Conservation (phyloP, 2,888 invertebrate genomes). For the Teinopalpus imperialis region DNA sequence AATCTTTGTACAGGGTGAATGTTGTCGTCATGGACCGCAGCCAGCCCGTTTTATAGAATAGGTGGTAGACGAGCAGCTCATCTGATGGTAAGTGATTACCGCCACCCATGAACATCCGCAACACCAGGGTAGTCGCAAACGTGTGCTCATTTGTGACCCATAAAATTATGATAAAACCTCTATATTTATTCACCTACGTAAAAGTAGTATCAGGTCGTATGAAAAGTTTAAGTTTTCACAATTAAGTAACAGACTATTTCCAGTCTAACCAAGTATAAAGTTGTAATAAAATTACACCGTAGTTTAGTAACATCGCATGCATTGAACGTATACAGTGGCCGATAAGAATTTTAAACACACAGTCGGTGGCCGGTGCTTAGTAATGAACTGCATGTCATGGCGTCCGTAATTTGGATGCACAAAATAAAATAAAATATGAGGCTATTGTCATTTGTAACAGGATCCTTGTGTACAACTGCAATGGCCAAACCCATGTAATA, state of each 20-base stretch:
- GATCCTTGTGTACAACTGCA: not conserved
- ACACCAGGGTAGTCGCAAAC: too few relatives aligned
- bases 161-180: too few relatives aligned
- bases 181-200: too few relatives aligned
- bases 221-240: too few relatives aligned
- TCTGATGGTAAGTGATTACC: too few relatives aligned
- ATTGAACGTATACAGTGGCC: not conserved
- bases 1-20: too few relatives aligned
- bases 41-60: too few relatives aligned
- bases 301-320: not conserved
- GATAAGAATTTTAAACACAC: slow-evolving; percentile 16
- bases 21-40: too few relatives aligned
- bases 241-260: slow-evolving; percentile 19
- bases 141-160: too few relatives aligned
- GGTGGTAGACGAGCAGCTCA: too few relatives aligned
- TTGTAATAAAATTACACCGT: slow-evolving; percentile 17
- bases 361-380: not conserved
- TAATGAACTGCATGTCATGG: slow-evolving; percentile 10
- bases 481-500: not conserved
- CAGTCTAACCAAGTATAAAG: slow-evolving; percentile 12
- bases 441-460: slow-evolving; percentile 12
- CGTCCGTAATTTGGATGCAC: slow-evolving; percentile 19
- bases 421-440: slow-evolving; percentile 15
- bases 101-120: too few relatives aligned
- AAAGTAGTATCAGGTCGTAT: too few relatives aligned